Evolutionary conservation across 2,888 invertebrate species (phyloP), one percentile per base, ranked within the genome.

Genomic region (Brachyptera risi): DNA sequence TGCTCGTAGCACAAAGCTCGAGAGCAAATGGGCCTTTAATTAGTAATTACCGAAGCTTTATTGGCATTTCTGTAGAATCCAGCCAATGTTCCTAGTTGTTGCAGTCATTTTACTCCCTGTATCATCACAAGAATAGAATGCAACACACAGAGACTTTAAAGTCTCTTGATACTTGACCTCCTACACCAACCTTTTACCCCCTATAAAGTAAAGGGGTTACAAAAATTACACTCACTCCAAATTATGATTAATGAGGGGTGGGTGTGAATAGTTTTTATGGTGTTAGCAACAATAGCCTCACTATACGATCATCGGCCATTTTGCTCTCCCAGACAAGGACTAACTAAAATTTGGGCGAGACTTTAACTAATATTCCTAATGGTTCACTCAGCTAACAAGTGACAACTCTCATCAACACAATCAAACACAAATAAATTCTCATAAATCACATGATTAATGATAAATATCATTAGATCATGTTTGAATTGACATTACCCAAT

Each of bases 291-390:
- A 88, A 85, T 87, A 84, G 79, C 80, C 90, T 90, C 90, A 88
- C 89, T 86, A 85, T 68, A 83, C 87, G 89, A 84, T 90, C 89
- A 87, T 83, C 81, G 89, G 81, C 84, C 85, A 88, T 85, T 88
- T 81, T 84, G 89, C 89, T 88, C 90, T 88, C 88, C 86, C 77
- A 86, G 87, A 90, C 89, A 88, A 89, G 86, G 88, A 87, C 56
- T 59, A 31, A 11, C 31, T 5, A 7, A 11, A 11, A 11, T 11
- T 7, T 11, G 11, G 31, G 7, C n/a, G n/a, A n/a, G n/a, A n/a
- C n/a, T n/a, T n/a, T n/a, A n/a, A n/a, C n/a, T n/a, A n/a, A n/a
- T n/a, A n/a, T n/a, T n/a, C n/a, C n/a, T n/a, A n/a, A n/a, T n/a
- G n/a, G n/a, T n/a, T n/a, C 31, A 5, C 31, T 31, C 31, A 11